Conservation (phyloP, 2,888 invertebrate species). For the Bibio marci region DNA sequence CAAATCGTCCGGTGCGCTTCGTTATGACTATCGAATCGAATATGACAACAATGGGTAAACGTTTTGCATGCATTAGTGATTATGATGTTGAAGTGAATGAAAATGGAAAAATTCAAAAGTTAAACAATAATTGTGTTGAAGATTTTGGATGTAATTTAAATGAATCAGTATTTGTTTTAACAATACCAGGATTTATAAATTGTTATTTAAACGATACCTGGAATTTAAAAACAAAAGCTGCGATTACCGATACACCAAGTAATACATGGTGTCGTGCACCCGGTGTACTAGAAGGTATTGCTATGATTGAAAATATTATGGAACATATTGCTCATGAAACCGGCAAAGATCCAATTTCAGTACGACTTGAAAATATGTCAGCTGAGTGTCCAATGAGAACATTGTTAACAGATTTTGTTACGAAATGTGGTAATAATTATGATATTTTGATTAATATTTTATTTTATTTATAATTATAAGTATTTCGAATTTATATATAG, state of each 20-base stretch:
- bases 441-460: too few relatives aligned
- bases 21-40: slow-evolving; percentile 52
- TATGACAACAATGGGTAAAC: slow-evolving; percentile 51
- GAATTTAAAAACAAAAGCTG: slow-evolving; percentile 47
- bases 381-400: slow-evolving; percentile 24
- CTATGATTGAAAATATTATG: slow-evolving; percentile 43
- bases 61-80: slow-evolving; percentile 38
- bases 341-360: slow-evolving; percentile 38
- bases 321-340: slow-evolving; percentile 43
- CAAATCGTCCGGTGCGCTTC: slow-evolving; percentile 49
- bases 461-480: too few relatives aligned
- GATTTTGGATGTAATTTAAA: slow-evolving; percentile 37
- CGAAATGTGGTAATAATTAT: slow-evolving; percentile 22
- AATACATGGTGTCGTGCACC: slow-evolving; percentile 55
- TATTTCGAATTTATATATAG: too few relatives aligned
- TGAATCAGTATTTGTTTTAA: slow-evolving; percentile 30
- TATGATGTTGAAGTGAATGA: slow-evolving; percentile 48
- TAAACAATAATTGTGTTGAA: slow-evolving; percentile 36
- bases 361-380: slow-evolving; percentile 36
- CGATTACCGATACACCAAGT: slow-evolving; percentile 45
- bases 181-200: slow-evolving; percentile 29
- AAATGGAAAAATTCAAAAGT: slow-evolving; percentile 46
- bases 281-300: slow-evolving; percentile 40
- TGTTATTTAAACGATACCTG: slow-evolving; percentile 49
- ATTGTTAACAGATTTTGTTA: slow-evolving; percentile 34